Evolutionary conservation across 2,113 vertebrate genomes (phyloP).

Genomic region (Muntiacus muntjak): DNA sequence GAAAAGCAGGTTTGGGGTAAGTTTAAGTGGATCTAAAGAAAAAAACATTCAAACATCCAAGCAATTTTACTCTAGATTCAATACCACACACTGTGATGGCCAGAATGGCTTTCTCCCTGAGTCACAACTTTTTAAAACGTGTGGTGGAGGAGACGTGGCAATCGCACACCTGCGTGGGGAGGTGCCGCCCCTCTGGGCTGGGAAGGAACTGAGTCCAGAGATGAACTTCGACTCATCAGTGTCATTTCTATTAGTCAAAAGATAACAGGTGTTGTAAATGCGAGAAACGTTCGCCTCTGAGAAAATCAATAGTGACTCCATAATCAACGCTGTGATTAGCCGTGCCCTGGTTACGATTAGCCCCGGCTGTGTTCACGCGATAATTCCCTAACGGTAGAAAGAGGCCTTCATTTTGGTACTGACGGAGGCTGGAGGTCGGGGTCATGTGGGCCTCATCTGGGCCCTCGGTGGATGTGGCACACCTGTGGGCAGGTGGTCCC

Average conservation of each 20-base stretch:
- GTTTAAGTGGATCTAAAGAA: neutral
- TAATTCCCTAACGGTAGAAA: neutral
- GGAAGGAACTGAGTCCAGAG: constrained; percentile 29
- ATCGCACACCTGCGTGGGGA: neutral
- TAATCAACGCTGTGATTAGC: constrained; percentile 44
- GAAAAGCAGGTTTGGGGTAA: neutral
- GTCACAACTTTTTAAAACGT: no score
- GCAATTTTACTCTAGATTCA: neutral
- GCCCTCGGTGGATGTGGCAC: rapidly evolving
- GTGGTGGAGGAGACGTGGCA: rapidly evolving
- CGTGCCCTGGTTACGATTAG: neutral
- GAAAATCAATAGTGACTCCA: constrained; percentile 66
- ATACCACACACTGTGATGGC: neutral
- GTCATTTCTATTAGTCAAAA: constrained; percentile 82
- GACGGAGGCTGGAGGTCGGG: neutral
- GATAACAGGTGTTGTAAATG: constrained; percentile 83
- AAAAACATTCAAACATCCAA: neutral
- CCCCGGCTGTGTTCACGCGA: neutral
- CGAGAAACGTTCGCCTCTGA: constrained; percentile 64
- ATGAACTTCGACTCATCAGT: constrained; percentile 90
- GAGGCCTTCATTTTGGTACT: neutral
- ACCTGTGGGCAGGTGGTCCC: neutral
- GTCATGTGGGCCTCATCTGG: rapidly evolving
- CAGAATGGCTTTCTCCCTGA: neutral
- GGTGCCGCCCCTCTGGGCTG: neutral